Evolutionary conservation across 2,888 invertebrate genomes (phyloP).

Genomic region (Sphecodes monilicornis): DNA sequence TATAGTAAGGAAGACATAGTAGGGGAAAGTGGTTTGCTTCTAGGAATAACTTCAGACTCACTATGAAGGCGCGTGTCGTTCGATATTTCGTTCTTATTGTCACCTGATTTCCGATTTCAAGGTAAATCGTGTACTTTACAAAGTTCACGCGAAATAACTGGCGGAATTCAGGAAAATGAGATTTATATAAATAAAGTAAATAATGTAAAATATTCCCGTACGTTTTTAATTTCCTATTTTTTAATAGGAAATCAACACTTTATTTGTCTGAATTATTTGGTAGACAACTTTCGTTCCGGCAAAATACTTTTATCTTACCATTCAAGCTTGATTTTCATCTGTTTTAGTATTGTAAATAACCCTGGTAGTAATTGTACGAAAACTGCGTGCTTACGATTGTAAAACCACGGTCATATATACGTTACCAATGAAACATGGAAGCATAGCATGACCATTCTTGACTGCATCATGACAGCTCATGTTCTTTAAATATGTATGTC

Average conservation of each 20-base stretch:
- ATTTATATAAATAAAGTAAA: not conserved
- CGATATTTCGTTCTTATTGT: not conserved
- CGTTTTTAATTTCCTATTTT: not conserved
- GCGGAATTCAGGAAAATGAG: not conserved
- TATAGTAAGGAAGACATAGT: not conserved
- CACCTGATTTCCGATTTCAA: not conserved
- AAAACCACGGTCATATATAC: not conserved
- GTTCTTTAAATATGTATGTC: constrained; percentile 15
- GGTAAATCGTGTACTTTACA: not conserved
- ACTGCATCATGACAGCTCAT: constrained; percentile 3
- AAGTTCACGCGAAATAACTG: not conserved
- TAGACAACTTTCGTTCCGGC: not conserved
- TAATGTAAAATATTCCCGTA: not conserved
- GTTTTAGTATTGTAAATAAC: not conserved
- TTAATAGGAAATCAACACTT: not conserved
- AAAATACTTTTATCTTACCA: not conserved
- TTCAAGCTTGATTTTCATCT: not conserved
- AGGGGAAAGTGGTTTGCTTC: constrained; percentile 10
- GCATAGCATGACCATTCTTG: constrained; percentile 39
- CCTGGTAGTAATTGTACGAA: not conserved
- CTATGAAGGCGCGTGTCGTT: constrained; percentile 4
- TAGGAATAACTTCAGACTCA: constrained; percentile 10
- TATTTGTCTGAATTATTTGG: too few relatives aligned
- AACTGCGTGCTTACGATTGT: not conserved
- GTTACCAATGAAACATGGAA: constrained; percentile 47